Percentiles rank a stretch among this genome's conserved stretches.
Evolutionary conservation across 2,113 vertebrate species (phyloP).

Genomic region (Aptenodytes forsteri): DNA sequence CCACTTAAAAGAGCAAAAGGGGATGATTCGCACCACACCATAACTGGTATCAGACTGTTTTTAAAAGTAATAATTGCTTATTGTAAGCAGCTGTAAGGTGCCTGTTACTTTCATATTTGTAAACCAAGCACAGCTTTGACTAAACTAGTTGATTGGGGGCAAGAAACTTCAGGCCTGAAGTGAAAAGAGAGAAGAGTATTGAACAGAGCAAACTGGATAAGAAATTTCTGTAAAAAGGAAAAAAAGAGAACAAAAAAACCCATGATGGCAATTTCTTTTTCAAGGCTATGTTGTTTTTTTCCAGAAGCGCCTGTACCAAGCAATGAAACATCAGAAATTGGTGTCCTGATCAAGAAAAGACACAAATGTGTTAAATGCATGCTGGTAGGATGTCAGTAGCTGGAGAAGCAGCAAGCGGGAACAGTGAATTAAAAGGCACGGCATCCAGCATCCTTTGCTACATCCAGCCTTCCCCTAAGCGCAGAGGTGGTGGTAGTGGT

Average conservation of each 20-base stretch:
- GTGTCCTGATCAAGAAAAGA: not conserved
- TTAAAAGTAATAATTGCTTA: not conserved
- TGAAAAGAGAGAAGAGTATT: not conserved
- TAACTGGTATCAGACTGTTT: not conserved
- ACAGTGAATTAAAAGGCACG: not conserved
- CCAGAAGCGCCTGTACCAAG: not conserved
- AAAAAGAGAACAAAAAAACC: not conserved
- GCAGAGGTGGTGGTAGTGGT: not conserved
- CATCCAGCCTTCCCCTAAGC: not conserved
- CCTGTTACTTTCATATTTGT: not conserved
- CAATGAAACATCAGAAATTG: not conserved
- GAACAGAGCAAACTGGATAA: not conserved
- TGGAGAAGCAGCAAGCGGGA: not conserved
- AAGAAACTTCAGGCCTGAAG: not conserved
- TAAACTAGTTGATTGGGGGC: not conserved
- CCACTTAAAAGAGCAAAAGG: not conserved
- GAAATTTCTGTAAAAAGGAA: not conserved
- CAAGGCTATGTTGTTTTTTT: not conserved
- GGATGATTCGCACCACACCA: rapidly evolving
- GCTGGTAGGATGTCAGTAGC: not conserved
- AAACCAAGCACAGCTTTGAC: not conserved
- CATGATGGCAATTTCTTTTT: not conserved
- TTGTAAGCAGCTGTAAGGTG: not conserved
- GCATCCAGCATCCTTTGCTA: not conserved
- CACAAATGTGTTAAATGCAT: not conserved